Base-by-base conservation (phyloP, 2,797 vertebrate species). In the Spea hammondii region DNA sequence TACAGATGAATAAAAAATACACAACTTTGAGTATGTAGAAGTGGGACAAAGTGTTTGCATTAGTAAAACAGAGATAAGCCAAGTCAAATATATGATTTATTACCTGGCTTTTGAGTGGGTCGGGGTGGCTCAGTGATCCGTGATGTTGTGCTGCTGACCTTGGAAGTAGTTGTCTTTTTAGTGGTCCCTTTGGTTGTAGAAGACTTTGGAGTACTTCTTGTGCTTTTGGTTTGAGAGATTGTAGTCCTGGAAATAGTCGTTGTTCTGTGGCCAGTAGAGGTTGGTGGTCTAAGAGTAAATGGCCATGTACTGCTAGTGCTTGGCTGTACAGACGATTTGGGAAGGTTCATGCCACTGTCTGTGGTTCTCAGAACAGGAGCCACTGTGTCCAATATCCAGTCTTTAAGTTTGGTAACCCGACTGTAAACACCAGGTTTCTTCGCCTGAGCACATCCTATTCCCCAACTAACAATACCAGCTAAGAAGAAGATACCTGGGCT, bases 401-500 rank as follows among this genome's bases (percentile, higher is more conserved):
- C 91, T 17, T 88, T 92, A 74, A 98, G 91, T 79, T 79, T 89
- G 69, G 96, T 96, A 75, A 99, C 72, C 0, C 95, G 91, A 5
- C 94, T 87, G 66, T 99, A 99, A 60, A 99, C 95, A 0, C 97
- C 97, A 0, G 97, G 97, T 57, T 86, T 94, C 86, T 90, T 93
- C 80, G 94, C 85, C 86, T 96, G 94, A 2, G 96, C 96, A 4
- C 97, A 99, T 62, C 96, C 97, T 1, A 92, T 84, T 0, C 97
- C 97, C 97, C 97, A 98, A 79, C 97, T 99, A 84, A 99, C 96
- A 0, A 99, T 90, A 9, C 97, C 97, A 0, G 97, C 97, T 85
- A 99, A 86, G 69, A 97, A 98, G 82, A 97, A 99, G 81, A 91
- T 91, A 0, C 96, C 97, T 0, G 96, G 92, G 0, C 92, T 89